These are phyloP conservation scores for Falco peregrinus DNA, from an alignment of 2,797 vertebrate genomes.

Conservation along the genomic window DNA sequence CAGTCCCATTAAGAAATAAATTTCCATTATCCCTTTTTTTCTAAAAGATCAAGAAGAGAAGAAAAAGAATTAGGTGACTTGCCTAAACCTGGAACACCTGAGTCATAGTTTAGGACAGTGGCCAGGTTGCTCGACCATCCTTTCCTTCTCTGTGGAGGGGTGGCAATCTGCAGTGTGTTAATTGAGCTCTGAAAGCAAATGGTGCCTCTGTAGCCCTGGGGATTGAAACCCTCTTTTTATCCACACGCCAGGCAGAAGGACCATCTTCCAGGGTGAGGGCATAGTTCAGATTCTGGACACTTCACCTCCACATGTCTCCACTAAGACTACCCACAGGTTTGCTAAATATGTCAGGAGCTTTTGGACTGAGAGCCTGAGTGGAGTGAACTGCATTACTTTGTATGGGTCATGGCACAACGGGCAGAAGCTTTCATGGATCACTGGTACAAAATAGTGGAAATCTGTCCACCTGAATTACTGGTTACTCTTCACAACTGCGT, in stretches of 20 bases:
- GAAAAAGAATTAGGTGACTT: neutral
- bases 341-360: neutral
- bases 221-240: neutral
- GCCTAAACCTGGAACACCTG: neutral
- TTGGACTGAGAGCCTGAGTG: neutral
- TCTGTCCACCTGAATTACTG: neutral
- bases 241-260: neutral
- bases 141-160: neutral
- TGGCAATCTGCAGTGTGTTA: neutral
- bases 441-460: neutral
- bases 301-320: neutral
- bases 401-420: fast-evolving
- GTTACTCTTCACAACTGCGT: neutral
- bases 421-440: neutral
- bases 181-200: neutral
- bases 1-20: neutral
- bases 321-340: neutral
- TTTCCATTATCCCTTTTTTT: neutral
- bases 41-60: neutral
- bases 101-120: neutral
- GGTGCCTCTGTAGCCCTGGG: neutral
- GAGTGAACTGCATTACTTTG: neutral
- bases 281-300: neutral
- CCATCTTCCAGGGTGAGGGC: neutral
- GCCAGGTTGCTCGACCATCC: neutral